A percentile compares a stretch with the other conserved stretches of the same genome.
Evolutionary conservation across 2,797 vertebrate genomes (phyloP).

Genomic region (Aotus griseimembra): DNA sequence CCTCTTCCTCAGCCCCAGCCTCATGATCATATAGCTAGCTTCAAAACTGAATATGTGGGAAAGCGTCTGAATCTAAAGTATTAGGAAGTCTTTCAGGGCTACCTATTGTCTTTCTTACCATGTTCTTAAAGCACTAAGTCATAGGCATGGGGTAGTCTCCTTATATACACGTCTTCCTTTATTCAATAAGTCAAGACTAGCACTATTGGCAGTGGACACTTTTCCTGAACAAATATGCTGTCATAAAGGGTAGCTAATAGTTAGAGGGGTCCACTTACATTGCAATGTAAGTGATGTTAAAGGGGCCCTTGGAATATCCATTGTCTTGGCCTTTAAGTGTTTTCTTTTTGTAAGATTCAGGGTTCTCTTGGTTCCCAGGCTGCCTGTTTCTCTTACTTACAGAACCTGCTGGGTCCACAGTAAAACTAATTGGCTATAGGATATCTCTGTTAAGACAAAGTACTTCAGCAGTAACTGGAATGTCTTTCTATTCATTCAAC

Average conservation of each 20-base stretch:
- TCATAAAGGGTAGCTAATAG: not conserved
- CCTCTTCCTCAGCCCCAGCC: not conserved
- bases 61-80: not conserved
- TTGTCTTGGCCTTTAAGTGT: not conserved
- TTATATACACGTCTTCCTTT: not conserved
- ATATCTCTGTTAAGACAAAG: not conserved
- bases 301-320: not conserved
- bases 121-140: not conserved
- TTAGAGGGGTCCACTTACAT: not conserved
- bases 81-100: not conserved
- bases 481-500: not conserved
- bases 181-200: not conserved
- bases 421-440: not conserved
- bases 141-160: not conserved
- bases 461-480: not conserved
- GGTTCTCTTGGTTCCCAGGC: not conserved
- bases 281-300: not conserved
- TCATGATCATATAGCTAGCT: not conserved
- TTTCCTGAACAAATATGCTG: not conserved
- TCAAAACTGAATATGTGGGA: not conserved
- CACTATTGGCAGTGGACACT: not conserved
- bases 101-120: not conserved
- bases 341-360: not conserved
- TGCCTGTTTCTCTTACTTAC: slow-evolving; percentile 10
- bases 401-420: not conserved